Base-by-base conservation (phyloP, 2,113 vertebrate genomes). In the Podilymbus podiceps region DNA sequence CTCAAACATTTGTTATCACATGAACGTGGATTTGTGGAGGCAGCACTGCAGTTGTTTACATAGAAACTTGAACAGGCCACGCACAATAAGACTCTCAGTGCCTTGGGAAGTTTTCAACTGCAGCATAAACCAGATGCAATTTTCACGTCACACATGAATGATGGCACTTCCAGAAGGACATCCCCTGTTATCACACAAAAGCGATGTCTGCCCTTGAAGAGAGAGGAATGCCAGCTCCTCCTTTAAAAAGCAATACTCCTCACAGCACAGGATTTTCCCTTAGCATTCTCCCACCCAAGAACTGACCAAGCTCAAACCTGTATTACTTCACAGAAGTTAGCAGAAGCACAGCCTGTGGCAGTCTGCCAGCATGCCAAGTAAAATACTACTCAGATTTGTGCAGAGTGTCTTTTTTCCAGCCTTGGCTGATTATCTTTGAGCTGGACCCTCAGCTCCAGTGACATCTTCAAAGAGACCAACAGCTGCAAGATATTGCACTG, bases 91-190 rank as follows among this genome's bases (percentile, higher is more conserved):
- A 75, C 27, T 76, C 66, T 47, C 35, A 9, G 71, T 49, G 56
- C 72, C 75, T 79, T 93, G 71, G 63, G 52, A 94, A 86, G 72
- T 94, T 93, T 89, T 86, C 66, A 90, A 66, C 42, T 73, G 67
- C 85, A 77, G 63, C 72, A 67, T 68, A 73, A 90, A 84, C 68
- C 28, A 71, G 67, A 90, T 30, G 83, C 40, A 90, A 27, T 85
- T 90, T 93, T 89, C 60, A 64, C 7, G n/a, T 55, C 69, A 35
- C 31, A 22, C 28, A 21, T 80, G 73, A 96, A 46, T 56, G 56
- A 94, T 74, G 33, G 50, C 69, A 53, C 53, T 87, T 92, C 24
- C 81, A 95, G 89, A 95, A 92, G 77, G 82, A 74, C 15, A 59
- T 47, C 63, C 53, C 67, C 62, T 72, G 25, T 89, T 85, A 94